These are phyloP conservation scores for Hyposoter didymator DNA, from an alignment of 2,888 invertebrate species.

Conservation along the genomic window DNA sequence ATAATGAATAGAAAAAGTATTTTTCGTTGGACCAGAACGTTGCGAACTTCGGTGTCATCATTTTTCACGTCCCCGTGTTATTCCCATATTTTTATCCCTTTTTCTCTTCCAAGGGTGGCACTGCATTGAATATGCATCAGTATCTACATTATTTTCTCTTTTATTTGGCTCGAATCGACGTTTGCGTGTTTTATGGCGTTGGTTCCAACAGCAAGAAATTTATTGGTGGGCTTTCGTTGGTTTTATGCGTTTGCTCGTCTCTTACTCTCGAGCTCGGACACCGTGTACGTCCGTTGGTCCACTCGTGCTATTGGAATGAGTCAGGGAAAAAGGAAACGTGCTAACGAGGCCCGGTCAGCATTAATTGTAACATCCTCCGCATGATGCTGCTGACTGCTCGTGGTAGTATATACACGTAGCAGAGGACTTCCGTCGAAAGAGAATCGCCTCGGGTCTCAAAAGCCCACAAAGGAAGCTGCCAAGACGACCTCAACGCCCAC, in stretches of 20 bases:
- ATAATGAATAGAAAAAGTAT: too few species aligned
- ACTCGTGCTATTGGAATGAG: slow-evolving; percentile 74
- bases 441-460: slow-evolving; percentile 73
- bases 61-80: background rate
- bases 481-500: slow-evolving; percentile 82
- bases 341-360: slow-evolving; percentile 82
- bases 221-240: slow-evolving; percentile 13
- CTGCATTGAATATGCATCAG: background rate
- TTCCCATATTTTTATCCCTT: background rate
- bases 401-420: slow-evolving; percentile 48
- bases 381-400: slow-evolving; percentile 71
- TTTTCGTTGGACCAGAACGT: too few species aligned
- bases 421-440: slow-evolving; percentile 73
- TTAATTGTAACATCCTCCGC: slow-evolving; percentile 83
- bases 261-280: background rate
- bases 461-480: slow-evolving; percentile 79
- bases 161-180: background rate
- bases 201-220: background rate
- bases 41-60: too few species aligned
- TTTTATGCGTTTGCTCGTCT: background rate
- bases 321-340: slow-evolving; percentile 82
- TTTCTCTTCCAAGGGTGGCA: background rate
- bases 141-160: background rate
- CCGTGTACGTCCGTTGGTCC: background rate
- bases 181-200: slow-evolving; percentile 6